A percentile compares a stretch with the other conserved stretches of the same genome.
Evolutionary conservation across 1,140 invertebrate species (phyloP).

Genomic region (Arion vulgaris): DNA sequence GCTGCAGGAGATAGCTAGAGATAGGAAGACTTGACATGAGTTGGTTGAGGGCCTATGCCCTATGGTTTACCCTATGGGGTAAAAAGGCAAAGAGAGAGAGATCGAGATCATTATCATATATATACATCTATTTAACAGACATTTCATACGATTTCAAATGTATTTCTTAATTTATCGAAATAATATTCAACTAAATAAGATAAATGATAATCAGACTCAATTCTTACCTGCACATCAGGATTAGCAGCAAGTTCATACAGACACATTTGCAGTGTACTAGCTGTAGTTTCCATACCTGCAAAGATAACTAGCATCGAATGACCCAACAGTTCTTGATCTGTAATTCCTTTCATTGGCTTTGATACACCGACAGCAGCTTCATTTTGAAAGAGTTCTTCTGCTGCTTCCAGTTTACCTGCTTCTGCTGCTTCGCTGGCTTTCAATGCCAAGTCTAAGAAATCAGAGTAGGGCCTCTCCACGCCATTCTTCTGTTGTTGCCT

Average conservation of each 20-base stretch:
- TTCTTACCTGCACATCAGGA: constrained; percentile 5
- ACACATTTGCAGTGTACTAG: constrained; percentile 10
- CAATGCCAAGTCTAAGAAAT: constrained; percentile 13
- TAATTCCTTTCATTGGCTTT: not conserved
- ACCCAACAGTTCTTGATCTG: constrained; percentile 8
- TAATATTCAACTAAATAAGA: too few relatives aligned
- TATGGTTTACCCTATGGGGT: too few relatives aligned
- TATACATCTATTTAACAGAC: too few relatives aligned
- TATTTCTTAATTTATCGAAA: too few relatives aligned
- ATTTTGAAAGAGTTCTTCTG: not conserved
- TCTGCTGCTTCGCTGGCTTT: constrained; percentile 5
- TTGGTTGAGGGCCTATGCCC: too few relatives aligned
- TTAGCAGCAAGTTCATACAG: constrained; percentile 8
- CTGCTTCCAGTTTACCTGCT: not conserved
- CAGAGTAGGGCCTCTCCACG: not conserved
- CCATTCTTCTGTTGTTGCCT: not conserved
- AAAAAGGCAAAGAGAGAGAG: too few relatives aligned
- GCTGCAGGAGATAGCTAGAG: too few relatives aligned
- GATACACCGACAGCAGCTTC: not conserved
- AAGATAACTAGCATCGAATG: constrained; percentile 23
- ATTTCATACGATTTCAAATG: too few relatives aligned
- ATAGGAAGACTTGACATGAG: too few relatives aligned
- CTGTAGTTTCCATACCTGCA: constrained; percentile 21
- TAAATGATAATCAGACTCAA: not conserved
- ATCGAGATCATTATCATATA: too few relatives aligned